Evolutionary conservation across 2,113 vertebrate genomes (phyloP).

Genomic region (Gorsachius goisagi): DNA sequence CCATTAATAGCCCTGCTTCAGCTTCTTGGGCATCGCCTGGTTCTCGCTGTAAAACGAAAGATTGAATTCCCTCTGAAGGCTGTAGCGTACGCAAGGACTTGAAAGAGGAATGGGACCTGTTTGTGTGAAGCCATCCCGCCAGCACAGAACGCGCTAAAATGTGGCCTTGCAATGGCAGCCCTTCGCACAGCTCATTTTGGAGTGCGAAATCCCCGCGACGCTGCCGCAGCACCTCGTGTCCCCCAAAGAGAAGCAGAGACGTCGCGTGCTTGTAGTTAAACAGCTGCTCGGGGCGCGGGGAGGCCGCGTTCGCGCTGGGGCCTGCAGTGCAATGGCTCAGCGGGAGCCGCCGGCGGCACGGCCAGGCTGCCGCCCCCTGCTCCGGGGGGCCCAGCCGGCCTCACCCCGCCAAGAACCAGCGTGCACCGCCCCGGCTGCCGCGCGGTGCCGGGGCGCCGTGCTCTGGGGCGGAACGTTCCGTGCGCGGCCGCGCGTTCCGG

Average conservation of each 20-base stretch:
- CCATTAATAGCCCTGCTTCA: not conserved
- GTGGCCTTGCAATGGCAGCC: not conserved
- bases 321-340: fast-evolving
- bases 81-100: not conserved
- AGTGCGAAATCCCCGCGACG: fast-evolving
- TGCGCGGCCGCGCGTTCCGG: not conserved
- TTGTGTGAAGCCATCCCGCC: fast-evolving
- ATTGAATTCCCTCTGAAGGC: not conserved
- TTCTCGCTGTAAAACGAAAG: not conserved
- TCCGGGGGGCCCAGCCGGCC: too few relatives aligned
- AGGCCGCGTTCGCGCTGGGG: not conserved
- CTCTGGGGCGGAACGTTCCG: not conserved
- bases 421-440: not conserved
- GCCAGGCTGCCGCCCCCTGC: not conserved
- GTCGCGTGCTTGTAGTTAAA: fast-evolving
- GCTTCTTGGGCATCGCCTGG: not conserved
- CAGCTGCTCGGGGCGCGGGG: not conserved
- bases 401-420: not conserved
- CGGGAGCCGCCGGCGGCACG: not conserved
- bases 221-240: fast-evolving
- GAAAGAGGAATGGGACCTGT: not conserved
- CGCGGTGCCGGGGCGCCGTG: fast-evolving
- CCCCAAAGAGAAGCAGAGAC: not conserved
- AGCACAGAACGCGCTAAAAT: not conserved
- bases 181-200: not conserved